Evolutionary conservation across 2,888 invertebrate species (phyloP).

Genomic region (Exephanes ischioxanthus): DNA sequence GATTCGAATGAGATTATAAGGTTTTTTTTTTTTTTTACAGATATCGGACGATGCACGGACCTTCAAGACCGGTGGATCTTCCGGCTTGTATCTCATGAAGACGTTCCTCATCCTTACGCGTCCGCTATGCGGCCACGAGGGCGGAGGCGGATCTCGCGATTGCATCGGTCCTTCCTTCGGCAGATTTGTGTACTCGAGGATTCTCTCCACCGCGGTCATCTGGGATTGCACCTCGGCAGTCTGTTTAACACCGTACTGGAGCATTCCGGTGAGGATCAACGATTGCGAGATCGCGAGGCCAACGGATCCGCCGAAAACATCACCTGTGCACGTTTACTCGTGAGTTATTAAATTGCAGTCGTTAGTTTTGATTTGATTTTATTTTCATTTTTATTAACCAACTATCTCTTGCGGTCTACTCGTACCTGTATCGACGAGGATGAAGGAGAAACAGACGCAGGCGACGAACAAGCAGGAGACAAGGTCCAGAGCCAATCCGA

Average conservation of each 20-base stretch:
- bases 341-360: background rate
- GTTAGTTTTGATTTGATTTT: constrained; percentile 1
- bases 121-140: constrained; percentile 90
- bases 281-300: constrained; percentile 91
- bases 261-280: constrained; percentile 90
- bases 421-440: constrained; percentile 87
- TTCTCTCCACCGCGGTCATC: constrained; percentile 93
- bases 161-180: constrained; percentile 87
- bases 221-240: constrained; percentile 91
- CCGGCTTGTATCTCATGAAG: constrained; percentile 88
- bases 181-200: constrained; percentile 91
- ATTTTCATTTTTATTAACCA: background rate
- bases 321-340: constrained; percentile 82
- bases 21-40: background rate
- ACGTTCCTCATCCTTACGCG: constrained; percentile 88
- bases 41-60: constrained; percentile 72
- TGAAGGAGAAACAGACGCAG: constrained; percentile 88
- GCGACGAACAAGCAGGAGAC: constrained; percentile 89
- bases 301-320: constrained; percentile 88
- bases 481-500: constrained; percentile 91
- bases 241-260: constrained; percentile 92
- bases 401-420: background rate
- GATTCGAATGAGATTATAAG: background rate
- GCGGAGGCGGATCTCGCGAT: constrained; percentile 85
- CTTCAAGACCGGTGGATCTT: constrained; percentile 90